Base-by-base conservation (phyloP, 2,797 vertebrate genomes). In the Petrocephalus sullivani region DNA sequence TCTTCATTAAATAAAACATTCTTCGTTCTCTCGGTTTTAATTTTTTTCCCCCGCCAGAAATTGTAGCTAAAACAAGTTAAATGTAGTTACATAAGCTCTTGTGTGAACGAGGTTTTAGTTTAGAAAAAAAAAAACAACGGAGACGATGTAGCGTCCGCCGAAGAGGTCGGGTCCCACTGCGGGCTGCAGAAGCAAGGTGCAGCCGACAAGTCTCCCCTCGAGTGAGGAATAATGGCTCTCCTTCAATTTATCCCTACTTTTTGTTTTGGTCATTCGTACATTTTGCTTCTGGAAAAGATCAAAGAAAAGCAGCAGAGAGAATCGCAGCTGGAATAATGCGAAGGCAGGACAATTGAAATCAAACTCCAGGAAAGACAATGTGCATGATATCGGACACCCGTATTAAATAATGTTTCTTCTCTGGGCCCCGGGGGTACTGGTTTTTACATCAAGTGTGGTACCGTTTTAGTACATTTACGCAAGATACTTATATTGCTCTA, bases 1-100 rank as follows among this genome's bases (percentile, higher is more conserved):
- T 87, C 60, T 78, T 87, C 56, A 28, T 87, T 87, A 21, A 58
- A 78, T 75, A 81, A 87, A 81, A 87, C 71, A 56, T 81, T 87
- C 67, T 87, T 87, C 46, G 61, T 87, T 87, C 28, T 54, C 41
- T 75, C 28, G 9, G 28, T 86, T 86, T 61, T 46, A 3, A 61
- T 41, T 67, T 41, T 6, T 87, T 81, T 33, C 16, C 49, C 33
- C 33, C 49, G 61, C 61, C 87, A 87, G 87, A 61, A 78, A 33
- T 75, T 87, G 86, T 87, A 53, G 28, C 14, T 78, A 87, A 78
- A 87, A 87, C 53, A 81, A 41, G n/a, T 60, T 56, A 53, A 41
- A 82, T 56, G 23, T 67, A 57, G 19, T 21, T 46, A 71, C 60
- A 87, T 37, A 87, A 64, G 61, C 37, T 86, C 23, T 83, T 83